Evolutionary conservation across 2,113 vertebrate genomes (phyloP).

Genomic region (Crotophaga sulcirostris): DNA sequence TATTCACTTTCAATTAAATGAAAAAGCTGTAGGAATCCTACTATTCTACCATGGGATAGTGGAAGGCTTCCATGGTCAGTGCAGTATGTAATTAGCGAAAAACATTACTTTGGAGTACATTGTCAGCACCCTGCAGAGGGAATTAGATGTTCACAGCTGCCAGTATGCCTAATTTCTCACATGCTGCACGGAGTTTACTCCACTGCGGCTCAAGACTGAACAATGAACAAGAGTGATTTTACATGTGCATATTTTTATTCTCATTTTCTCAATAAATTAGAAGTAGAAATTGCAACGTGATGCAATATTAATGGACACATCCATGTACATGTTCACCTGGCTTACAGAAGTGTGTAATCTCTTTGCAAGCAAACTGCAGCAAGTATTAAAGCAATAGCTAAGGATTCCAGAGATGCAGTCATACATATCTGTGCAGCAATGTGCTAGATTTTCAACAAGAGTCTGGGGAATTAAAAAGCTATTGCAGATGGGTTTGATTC

Average conservation of each 20-base stretch:
- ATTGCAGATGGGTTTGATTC: neutral
- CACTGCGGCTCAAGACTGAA: neutral
- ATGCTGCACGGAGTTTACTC: neutral
- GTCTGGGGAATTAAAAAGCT: neutral
- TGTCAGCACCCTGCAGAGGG: neutral
- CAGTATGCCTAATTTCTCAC: neutral
- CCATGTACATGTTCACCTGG: neutral
- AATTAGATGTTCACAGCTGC: conserved; percentile 20
- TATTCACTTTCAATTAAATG: conserved; percentile 45
- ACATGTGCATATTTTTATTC: neutral
- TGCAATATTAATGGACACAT: neutral
- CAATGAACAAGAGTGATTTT: neutral
- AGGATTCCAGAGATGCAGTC: neutral
- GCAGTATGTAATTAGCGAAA: neutral
- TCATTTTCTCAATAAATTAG: neutral
- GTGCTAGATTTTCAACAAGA: neutral
- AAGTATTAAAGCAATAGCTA: neutral
- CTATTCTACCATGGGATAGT: neutral
- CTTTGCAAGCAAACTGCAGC: neutral
- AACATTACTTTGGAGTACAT: neutral
- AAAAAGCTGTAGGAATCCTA: neutral
- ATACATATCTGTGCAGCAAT: neutral
- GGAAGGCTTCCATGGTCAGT: neutral
- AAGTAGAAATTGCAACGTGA: neutral
- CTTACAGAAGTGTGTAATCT: neutral